Base-by-base conservation (phyloP, 2,888 invertebrate genomes). In the Drosophila paramelanica region DNA sequence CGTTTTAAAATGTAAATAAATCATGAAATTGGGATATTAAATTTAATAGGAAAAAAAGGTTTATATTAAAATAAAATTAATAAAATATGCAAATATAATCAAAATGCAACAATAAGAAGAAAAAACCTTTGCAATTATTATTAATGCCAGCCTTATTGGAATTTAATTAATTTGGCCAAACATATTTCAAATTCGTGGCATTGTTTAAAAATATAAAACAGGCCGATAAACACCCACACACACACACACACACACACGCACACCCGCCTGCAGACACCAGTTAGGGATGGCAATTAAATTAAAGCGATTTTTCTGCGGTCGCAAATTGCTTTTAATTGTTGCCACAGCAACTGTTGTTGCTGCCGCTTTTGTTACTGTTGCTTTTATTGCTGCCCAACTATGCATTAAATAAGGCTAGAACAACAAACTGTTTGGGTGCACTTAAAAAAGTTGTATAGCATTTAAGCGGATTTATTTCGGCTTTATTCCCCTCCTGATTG, bases 151-250 rank as follows among this genome's bases (percentile, higher is more conserved):
- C 56, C 56, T 61, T 83, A 68, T 70, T 70, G 69, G 60, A 74
- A 68, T 79, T 84, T 75, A 81, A 87, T 87, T 84, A 77, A 75
- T 87, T 67, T 73, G 42, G 50, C 6, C 58, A 68, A 72, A 77
- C 73, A 72, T 73, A 66, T 69, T 73, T 70, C 50, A 75, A 77
- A 80, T 59, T 17, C 20, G 36, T 46, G 5, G 42, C 45, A 61
- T 59, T 72, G 60, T 56, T 41, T 41, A 38, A 56, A 56, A 50
- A 65, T 60, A 58, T 46, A 57, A 55, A 64, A 55, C 13, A 25
- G 25, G 13, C 6, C 49, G 13, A 25, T 13, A 33, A 27, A 52
- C 33, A 61, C 5, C 33, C 20, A 52, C 14, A 46, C 23, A 42
- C 27, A 41, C 39, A 38, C 11, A 59, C 43, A 49, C 17, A 59